These are phyloP conservation scores for Rapana venosa DNA, from an alignment of 2,888 invertebrate genomes.

Conservation along the genomic window DNA sequence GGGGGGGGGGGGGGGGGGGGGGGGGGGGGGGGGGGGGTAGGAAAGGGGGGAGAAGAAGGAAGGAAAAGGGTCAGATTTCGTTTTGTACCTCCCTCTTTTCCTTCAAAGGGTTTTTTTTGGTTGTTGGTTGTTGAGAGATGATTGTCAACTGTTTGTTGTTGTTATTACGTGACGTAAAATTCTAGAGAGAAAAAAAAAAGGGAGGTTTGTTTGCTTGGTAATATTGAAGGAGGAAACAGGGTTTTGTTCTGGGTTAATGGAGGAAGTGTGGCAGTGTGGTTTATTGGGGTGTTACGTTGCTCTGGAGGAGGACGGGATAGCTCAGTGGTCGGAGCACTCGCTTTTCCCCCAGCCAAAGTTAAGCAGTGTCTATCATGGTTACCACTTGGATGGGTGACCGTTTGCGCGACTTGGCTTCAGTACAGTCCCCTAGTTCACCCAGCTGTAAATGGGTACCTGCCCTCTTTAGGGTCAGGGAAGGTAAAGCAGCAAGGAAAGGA, in stretches of 20 bases:
- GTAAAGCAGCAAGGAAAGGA: too few species aligned
- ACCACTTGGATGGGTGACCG: too few species aligned
- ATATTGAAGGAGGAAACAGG: neutral
- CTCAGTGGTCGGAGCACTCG: too few species aligned
- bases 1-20: too few species aligned
- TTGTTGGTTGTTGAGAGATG: neutral
- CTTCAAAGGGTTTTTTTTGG: neutral
- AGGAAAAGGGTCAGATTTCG: neutral
- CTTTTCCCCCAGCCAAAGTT: too few species aligned
- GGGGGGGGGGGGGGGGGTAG: too few species aligned
- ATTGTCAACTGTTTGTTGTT: neutral
- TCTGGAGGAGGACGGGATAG: too few species aligned
- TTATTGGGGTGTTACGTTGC: neutral
- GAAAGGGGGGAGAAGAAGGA: neutral
- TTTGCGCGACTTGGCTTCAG: too few species aligned
- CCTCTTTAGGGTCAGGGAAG: too few species aligned
- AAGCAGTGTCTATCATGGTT: too few species aligned
- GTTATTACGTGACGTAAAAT: neutral
- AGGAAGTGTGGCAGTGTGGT: neutral
- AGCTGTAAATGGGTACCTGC: too few species aligned
- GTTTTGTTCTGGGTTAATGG: neutral
- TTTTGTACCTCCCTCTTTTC: neutral
- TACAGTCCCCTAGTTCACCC: too few species aligned
- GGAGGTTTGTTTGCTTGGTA: neutral
- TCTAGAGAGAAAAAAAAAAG: neutral